phyloP scores from a whole-genome alignment of 1,140 invertebrate species.

The Phocides pigmalion region DNA sequence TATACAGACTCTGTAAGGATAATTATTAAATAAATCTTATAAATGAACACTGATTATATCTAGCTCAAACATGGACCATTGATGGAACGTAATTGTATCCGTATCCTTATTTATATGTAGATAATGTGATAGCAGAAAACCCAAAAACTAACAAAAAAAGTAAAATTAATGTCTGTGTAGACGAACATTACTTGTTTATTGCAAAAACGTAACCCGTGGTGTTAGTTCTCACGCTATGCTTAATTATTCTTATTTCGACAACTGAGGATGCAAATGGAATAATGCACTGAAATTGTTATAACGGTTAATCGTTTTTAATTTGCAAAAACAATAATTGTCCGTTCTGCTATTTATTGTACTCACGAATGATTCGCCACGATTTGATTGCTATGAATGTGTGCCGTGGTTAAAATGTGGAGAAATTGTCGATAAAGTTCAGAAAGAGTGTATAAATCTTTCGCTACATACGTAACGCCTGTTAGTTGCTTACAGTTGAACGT shows the following conservation, averaged over 20 bases:
- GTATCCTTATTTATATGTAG: too few species aligned
- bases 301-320: conserved; percentile 43
- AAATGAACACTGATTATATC: too few species aligned
- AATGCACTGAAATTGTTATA: conserved; percentile 42
- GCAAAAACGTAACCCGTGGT: background rate
- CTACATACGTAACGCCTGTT: too few species aligned
- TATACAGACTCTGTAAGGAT: too few species aligned
- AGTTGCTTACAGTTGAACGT: too few species aligned
- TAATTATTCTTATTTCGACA: conserved; percentile 36
- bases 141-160: too few species aligned
- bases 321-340: conserved; percentile 44
- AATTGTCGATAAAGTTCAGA: background rate
- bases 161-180: too few species aligned
- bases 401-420: conserved; percentile 33
- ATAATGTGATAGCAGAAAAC: too few species aligned
- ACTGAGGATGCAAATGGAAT: conserved; percentile 17
- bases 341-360: conserved; percentile 41
- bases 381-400: conserved; percentile 42
- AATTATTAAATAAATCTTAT: too few species aligned
- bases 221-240: conserved; percentile 40
- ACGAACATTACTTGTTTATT: too few species aligned
- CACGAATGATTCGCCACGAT: conserved; percentile 38
- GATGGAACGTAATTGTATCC: too few species aligned
- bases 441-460: background rate
- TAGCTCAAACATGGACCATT: too few species aligned